Evolutionary conservation across 2,888 invertebrate species (phyloP).

Genomic region (Troilus luridus): DNA sequence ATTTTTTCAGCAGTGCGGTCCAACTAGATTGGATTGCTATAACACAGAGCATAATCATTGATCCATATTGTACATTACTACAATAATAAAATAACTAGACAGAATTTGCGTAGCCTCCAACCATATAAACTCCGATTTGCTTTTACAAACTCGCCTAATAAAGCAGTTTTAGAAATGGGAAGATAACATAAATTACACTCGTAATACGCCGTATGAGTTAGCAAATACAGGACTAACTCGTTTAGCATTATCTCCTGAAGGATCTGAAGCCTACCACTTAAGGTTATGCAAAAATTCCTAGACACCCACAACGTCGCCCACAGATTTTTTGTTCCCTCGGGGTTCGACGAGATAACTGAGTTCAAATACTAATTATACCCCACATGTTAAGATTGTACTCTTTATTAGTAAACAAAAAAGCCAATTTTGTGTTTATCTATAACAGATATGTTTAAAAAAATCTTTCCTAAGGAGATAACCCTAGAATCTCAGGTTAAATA

Average conservation of each 20-base stretch:
- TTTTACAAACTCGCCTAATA: not conserved
- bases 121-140: not conserved
- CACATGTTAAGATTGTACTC: not conserved
- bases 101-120: not conserved
- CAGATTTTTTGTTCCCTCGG: not conserved
- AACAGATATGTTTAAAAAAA: too few relatives aligned
- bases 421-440: not conserved
- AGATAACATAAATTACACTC: not conserved
- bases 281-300: constrained; percentile 22
- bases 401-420: not conserved
- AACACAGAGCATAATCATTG: too few relatives aligned
- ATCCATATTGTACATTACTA: too few relatives aligned
- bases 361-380: not conserved
- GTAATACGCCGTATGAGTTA: not conserved
- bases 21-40: too few relatives aligned
- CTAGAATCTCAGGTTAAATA: too few relatives aligned
- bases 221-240: not conserved
- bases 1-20: too few relatives aligned
- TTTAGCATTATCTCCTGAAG: not conserved
- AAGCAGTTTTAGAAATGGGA: not conserved
- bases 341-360: not conserved
- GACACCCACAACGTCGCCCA: not conserved
- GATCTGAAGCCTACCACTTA: not conserved
- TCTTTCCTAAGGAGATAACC: too few relatives aligned
- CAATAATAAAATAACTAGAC: not conserved